phyloP scores from a whole-genome alignment of 2,888 invertebrate genomes.

The Oligia fasciuncula region DNA sequence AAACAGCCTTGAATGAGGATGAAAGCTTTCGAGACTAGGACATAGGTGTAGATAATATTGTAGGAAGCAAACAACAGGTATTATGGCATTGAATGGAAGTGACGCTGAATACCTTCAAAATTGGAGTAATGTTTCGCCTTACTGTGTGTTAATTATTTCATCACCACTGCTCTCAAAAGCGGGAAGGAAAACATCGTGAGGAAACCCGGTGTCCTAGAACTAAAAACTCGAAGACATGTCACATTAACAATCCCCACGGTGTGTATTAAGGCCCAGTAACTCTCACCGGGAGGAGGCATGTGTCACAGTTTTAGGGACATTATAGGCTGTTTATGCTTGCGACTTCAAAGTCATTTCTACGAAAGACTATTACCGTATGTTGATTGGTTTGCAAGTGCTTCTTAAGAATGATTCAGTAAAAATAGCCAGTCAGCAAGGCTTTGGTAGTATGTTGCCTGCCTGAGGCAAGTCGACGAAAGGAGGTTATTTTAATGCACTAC shows the following conservation, averaged over 20 bases:
- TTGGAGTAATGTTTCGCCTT: not conserved
- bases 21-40: slow-evolving; percentile 7
- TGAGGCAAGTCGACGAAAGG: not conserved
- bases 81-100: not conserved
- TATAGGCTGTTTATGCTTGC: not conserved
- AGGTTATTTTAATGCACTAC: not conserved
- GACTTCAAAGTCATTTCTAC: not conserved
- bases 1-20: slow-evolving; percentile 12
- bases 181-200: too few relatives aligned
- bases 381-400: not conserved
- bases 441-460: not conserved
- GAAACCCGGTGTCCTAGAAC: too few relatives aligned
- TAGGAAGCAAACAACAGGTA: not conserved
- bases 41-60: not conserved
- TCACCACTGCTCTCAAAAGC: too few relatives aligned
- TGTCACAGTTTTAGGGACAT: not conserved
- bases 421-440: not conserved
- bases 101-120: not conserved
- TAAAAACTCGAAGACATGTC: not conserved
- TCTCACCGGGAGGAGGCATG: not conserved
- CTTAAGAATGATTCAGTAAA: too few relatives aligned
- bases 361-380: not conserved
- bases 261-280: not conserved
- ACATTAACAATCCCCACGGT: not conserved
- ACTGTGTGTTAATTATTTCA: too few relatives aligned